Evolutionary conservation across 1,140 invertebrate species (phyloP).

Genomic region (Chironomus striatipennis): DNA sequence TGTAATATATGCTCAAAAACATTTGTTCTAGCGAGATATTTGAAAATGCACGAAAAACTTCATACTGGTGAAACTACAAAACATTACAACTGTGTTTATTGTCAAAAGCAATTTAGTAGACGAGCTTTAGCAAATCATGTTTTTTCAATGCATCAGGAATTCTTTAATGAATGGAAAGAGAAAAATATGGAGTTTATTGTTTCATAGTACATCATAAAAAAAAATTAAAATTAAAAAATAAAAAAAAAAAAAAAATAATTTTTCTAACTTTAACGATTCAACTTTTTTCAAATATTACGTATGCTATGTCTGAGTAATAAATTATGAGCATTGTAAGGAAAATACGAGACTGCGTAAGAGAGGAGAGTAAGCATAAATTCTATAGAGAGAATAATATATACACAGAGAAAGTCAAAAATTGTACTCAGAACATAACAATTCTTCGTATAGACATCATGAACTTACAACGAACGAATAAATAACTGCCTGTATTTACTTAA

Average conservation of each 20-base stretch:
- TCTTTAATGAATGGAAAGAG: not conserved
- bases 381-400: no score
- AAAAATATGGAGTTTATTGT: slow-evolving; percentile 1
- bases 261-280: not conserved
- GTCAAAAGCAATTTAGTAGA: not conserved
- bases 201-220: no score
- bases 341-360: no score
- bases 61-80: not conserved
- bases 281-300: no score
- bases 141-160: not conserved
- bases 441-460: no score
- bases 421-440: no score
- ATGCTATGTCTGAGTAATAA: no score
- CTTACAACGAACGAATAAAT: no score
- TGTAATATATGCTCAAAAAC: not conserved
- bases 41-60: slow-evolving; percentile 13
- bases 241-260: not conserved
- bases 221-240: not conserved
- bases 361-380: no score
- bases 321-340: no score
- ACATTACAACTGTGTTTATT: not conserved
- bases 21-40: not conserved
- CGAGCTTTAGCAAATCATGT: not conserved
- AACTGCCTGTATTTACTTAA: no score
- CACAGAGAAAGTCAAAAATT: no score